Evolutionary conservation across 1,140 invertebrate genomes (phyloP).

Genomic region (Cherax quadricarinatus): DNA sequence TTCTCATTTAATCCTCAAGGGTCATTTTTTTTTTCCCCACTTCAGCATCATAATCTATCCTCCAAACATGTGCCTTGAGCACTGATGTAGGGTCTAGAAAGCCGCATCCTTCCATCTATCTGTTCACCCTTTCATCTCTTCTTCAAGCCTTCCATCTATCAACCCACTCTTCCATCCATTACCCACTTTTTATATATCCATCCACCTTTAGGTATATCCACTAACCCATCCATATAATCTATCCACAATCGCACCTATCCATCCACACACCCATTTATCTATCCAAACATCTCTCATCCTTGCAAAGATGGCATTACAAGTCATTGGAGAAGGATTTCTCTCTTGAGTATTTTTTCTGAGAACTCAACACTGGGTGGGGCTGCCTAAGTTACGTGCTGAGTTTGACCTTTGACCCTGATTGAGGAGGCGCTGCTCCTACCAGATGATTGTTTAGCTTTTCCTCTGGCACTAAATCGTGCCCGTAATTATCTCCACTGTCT

Average conservation of each 20-base stretch:
- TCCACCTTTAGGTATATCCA: too few relatives aligned
- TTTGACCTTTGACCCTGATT: constrained; percentile 3
- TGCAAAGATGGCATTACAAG: too few relatives aligned
- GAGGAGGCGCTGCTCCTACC: not conserved
- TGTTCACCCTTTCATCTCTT: not conserved
- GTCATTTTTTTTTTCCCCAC: too few relatives aligned
- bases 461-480: not conserved
- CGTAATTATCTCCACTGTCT: not conserved
- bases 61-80: too few relatives aligned
- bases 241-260: too few relatives aligned
- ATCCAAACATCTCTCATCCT: too few relatives aligned
- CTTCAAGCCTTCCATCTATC: not conserved
- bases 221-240: too few relatives aligned
- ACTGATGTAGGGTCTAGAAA: too few relatives aligned
- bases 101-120: not conserved
- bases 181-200: too few relatives aligned
- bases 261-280: too few relatives aligned
- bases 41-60: too few relatives aligned
- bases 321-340: not conserved
- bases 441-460: not conserved
- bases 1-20: too few relatives aligned
- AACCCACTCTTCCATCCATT: not conserved
- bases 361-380: not conserved
- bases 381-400: not conserved
- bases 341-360: not conserved